Evolutionary conservation across 2,797 vertebrate species (phyloP), one percentile per base, ranked within the genome.

Genomic region (Sibirionetta formosa): DNA sequence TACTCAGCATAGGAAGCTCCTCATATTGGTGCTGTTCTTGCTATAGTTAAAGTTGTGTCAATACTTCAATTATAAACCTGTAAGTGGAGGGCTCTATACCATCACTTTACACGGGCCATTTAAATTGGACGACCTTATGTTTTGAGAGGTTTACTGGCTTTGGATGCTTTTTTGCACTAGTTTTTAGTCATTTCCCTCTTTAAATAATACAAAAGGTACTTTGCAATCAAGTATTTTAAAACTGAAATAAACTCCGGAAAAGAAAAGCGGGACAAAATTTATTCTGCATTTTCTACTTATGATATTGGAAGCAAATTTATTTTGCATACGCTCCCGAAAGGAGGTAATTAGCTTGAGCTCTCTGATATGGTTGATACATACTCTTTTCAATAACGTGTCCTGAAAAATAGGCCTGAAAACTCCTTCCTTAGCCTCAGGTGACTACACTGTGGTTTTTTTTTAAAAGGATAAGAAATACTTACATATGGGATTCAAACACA

Each of bases 11-110:
- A 92, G 51, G 80, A 94, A 90, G 88, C 80, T 95, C 73, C 75
- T 94, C 83, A 79, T 31, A 97, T 83, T 95, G 84, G 90, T 97
- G 97, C 91, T 96, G 80, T 94, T 98, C 94, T 97, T 98, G 98
- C 97, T 98, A 98, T 98, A 98, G 97, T 98, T 98, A 98, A 98
- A 93, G 97, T 97, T 98, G 94, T 93, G 94, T 97, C 97, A 98
- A 97, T 95, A 96, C 97, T 98, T 98, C 97, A 93, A 98, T 98
- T 98, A 98, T 97, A 98, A 98, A 98, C 96, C 78, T 77, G 93
- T 86, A 63, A 35, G 44, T 77, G 68, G 50, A 95, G 84, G 56
- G 80, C 26, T 83, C 95, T 82, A 83, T 57, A 80, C 69, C 63
- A 91, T 38, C 58, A 22, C 60, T 92, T 96, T 57, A 93, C 64